phyloP scores from a whole-genome alignment of 2,113 vertebrate species.

The Dendropsophus ebraccatus region DNA sequence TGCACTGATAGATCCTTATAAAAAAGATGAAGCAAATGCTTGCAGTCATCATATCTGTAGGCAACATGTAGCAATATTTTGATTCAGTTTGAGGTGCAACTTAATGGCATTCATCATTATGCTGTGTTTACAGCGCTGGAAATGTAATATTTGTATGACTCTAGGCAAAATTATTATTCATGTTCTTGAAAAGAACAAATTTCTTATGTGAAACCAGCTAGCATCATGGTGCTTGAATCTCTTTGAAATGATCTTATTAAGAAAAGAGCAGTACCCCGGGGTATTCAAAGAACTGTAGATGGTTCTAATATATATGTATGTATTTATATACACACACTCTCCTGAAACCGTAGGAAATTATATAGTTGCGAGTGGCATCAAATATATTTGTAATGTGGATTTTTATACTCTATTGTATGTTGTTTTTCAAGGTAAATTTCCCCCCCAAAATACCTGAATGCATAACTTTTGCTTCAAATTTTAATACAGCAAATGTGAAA shows the following conservation, averaged over 20 bases:
- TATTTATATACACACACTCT: too few relatives aligned
- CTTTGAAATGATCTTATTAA: constrained; percentile 43
- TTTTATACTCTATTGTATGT: too few relatives aligned
- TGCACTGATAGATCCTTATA: not conserved
- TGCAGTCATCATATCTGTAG: constrained; percentile 31
- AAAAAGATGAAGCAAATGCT: constrained; percentile 25
- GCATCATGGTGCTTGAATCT: constrained; percentile 24
- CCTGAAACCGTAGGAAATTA: too few relatives aligned
- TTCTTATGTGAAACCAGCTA: constrained; percentile 25
- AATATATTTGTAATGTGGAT: too few relatives aligned
- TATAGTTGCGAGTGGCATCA: too few relatives aligned
- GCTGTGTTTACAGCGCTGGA: constrained; percentile 33
- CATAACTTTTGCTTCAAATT: too few relatives aligned
- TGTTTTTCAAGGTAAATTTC: too few relatives aligned
- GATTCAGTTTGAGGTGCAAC: constrained; percentile 26
- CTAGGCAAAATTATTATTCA: constrained; percentile 39
- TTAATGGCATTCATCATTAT: constrained; percentile 35
- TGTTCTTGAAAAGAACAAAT: constrained; percentile 32
- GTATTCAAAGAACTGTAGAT: constrained; percentile 10
- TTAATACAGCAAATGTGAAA: too few relatives aligned
- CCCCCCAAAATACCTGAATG: too few relatives aligned
- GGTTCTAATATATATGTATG: too few relatives aligned
- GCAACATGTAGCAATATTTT: constrained; percentile 38
- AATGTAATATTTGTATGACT: constrained; percentile 46
- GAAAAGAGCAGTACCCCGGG: constrained; percentile 6